These are phyloP conservation scores for Bactericera cockerelli DNA, from an alignment of 1,140 invertebrate genomes.

Conservation along the genomic window DNA sequence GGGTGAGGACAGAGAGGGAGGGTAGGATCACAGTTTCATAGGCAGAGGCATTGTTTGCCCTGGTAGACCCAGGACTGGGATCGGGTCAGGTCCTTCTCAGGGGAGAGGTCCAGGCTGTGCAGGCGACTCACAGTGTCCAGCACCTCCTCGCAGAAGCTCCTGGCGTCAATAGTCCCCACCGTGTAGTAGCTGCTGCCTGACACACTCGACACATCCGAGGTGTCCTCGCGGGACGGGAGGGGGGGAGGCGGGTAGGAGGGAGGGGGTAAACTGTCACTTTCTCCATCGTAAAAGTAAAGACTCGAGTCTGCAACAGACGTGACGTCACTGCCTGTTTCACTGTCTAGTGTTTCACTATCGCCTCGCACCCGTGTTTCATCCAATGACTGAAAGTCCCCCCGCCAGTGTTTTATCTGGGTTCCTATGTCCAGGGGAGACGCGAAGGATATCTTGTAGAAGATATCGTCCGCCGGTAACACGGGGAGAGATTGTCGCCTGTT, in stretches of 20 bases:
- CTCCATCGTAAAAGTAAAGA: slow-evolving; percentile 24
- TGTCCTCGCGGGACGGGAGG: slow-evolving; percentile 36
- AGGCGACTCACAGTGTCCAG: slow-evolving; percentile 18
- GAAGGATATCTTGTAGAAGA: slow-evolving; percentile 33
- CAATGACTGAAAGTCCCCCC: slow-evolving; percentile 11
- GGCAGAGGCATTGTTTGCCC: slow-evolving; percentile 4
- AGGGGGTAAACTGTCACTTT: slow-evolving; percentile 32
- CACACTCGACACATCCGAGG: slow-evolving; percentile 36
- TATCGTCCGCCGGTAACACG: slow-evolving; percentile 30
- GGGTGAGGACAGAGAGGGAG: slow-evolving; percentile 29
- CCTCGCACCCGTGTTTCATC: slow-evolving; percentile 13
- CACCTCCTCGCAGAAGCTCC: slow-evolving; percentile 27
- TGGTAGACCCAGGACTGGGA: not conserved
- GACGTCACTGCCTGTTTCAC: slow-evolving; percentile 23
- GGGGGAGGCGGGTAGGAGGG: slow-evolving; percentile 40
- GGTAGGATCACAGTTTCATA: slow-evolving; percentile 23
- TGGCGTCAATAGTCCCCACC: slow-evolving; percentile 19
- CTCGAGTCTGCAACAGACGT: slow-evolving; percentile 17
- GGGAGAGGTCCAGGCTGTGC: slow-evolving; percentile 16
- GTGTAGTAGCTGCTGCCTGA: slow-evolving; percentile 28
- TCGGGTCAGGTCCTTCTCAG: too few species aligned
- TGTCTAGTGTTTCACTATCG: not conserved
- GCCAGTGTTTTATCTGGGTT: slow-evolving; percentile 15
- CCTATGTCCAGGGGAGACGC: slow-evolving; percentile 29
- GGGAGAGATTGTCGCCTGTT: slow-evolving; percentile 26